Evolutionary conservation across 1,140 invertebrate species (phyloP).

Genomic region (Brevipalpus yothersi): DNA sequence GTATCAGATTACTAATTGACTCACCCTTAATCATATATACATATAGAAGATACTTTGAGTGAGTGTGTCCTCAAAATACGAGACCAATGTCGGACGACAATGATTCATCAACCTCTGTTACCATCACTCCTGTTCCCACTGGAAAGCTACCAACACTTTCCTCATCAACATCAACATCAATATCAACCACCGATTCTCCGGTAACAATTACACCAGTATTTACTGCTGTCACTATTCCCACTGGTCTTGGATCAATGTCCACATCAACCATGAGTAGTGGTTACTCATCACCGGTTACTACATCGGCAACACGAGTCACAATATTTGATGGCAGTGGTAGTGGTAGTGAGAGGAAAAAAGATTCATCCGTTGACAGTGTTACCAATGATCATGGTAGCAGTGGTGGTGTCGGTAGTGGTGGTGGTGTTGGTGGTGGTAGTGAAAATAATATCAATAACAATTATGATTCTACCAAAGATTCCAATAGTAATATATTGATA

Average conservation of each 20-base stretch:
- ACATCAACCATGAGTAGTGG: neutral
- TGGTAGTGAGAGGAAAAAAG: neutral
- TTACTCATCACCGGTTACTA: neutral
- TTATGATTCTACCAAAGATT: neutral
- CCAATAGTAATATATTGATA: constrained; percentile 22
- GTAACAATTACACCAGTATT: neutral
- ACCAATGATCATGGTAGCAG: too few relatives aligned
- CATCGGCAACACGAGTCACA: neutral
- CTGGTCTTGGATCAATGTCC: neutral
- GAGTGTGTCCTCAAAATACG: too few relatives aligned
- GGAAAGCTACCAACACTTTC: neutral
- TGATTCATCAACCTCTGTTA: neutral
- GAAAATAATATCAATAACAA: too few relatives aligned
- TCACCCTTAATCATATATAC: too few relatives aligned
- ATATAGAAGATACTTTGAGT: too few relatives aligned
- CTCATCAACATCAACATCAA: neutral
- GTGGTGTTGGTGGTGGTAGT: too few relatives aligned
- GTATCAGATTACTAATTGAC: too few relatives aligned
- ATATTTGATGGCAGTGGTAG: neutral
- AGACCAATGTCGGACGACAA: too few relatives aligned
- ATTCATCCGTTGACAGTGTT: neutral
- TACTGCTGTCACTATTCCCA: neutral
- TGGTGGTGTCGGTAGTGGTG: too few relatives aligned
- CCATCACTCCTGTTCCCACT: neutral
- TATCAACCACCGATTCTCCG: neutral